Evolutionary conservation across 2,888 invertebrate species (phyloP).

Genomic region (Nebria salina): DNA sequence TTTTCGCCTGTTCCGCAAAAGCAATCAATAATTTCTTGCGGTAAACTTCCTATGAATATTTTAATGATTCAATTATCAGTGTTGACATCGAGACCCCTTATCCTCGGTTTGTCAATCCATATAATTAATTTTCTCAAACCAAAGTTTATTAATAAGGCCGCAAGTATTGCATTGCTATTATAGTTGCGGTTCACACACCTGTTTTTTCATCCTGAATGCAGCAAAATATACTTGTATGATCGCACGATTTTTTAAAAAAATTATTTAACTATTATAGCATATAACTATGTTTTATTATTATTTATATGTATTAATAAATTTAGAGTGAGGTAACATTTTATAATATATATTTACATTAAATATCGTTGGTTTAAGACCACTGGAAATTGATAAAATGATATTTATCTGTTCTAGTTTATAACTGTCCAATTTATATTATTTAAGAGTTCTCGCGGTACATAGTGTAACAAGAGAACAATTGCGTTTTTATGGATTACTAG

Average conservation of each 20-base stretch:
- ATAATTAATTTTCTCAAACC: background rate
- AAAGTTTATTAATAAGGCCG: background rate
- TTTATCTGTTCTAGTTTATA: no score
- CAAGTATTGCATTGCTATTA: background rate
- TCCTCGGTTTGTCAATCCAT: background rate
- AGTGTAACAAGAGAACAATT: no score
- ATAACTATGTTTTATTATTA: no score
- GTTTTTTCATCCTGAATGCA: background rate
- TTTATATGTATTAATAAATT: no score
- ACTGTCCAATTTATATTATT: no score
- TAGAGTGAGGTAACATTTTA: no score
- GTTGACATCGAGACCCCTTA: background rate
- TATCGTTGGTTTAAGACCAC: no score
- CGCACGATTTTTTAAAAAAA: background rate
- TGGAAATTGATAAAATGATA: no score
- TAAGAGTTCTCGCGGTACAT: no score
- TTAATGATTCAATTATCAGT: constrained; percentile 1
- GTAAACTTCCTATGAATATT: background rate
- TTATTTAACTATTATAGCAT: no score
- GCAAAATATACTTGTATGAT: background rate
- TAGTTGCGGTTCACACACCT: background rate
- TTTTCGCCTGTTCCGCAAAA: background rate
- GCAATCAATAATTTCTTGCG: background rate
- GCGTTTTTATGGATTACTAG: no score
- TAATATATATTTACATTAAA: no score